Conservation (phyloP, 2,888 invertebrate genomes). For the Xestobium rufovillosum region DNA sequence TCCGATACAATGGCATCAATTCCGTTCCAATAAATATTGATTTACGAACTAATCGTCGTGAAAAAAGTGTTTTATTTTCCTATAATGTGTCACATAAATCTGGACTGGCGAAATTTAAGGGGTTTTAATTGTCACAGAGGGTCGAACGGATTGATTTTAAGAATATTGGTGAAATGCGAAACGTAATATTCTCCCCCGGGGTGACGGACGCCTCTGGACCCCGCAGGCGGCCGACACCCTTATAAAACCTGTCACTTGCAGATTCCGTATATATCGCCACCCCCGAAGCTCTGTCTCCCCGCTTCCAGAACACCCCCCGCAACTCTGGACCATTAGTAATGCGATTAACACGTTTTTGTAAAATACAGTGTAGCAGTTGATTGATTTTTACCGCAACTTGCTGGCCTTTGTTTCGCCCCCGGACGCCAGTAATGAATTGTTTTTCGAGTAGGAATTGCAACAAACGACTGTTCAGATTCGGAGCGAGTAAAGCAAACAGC, state of each 20-base stretch:
- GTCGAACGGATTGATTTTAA: no score
- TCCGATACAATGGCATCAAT: conserved; percentile 34
- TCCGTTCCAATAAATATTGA: conserved; percentile 40
- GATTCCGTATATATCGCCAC: conserved; percentile 28
- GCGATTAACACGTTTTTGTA: conserved; percentile 42
- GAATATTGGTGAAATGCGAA: no score
- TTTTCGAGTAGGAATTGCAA: no score
- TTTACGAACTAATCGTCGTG: conserved; percentile 38
- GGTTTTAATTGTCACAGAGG: no score
- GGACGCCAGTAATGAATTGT: no score
- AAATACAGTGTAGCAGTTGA: conserved; percentile 34
- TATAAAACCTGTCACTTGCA: conserved; percentile 42
- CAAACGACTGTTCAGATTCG: no score
- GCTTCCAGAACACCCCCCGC: conserved; percentile 28
- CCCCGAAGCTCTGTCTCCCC: conserved; percentile 22
- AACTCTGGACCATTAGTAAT: conserved; percentile 37
- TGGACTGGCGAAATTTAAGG: no score
- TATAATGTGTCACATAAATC: conserved; percentile 40
- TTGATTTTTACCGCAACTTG: conserved; percentile 37
- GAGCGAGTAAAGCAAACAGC: no score
- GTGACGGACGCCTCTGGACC: conserved; percentile 31
- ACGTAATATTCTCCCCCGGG: no score
- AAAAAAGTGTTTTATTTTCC: conserved; percentile 40
- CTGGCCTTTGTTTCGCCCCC: neutral
- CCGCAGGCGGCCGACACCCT: conserved; percentile 41